A percentile compares a stretch with the other conserved stretches of the same genome.
Conservation (phyloP, 2,113 vertebrate genomes). For the Lanius ludovicianus region DNA sequence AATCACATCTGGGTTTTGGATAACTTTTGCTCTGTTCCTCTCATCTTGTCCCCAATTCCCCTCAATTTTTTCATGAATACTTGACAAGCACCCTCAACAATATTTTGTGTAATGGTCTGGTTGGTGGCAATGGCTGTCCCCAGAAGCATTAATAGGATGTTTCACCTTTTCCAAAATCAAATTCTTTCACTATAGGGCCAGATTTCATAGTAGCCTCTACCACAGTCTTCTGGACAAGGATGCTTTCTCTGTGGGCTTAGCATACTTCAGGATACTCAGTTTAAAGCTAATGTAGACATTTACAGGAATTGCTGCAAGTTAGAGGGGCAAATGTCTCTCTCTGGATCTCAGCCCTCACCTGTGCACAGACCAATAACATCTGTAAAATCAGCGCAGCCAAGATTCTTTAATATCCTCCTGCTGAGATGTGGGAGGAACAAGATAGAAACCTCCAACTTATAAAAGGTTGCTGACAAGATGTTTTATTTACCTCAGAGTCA, state of each 20-base stretch:
- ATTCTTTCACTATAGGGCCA: background rate
- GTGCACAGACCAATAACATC: background rate
- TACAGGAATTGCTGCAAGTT: background rate
- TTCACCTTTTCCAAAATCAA: background rate
- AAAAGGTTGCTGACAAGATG: background rate
- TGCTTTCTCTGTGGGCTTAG: background rate
- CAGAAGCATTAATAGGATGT: background rate
- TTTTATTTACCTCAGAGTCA: slow-evolving; percentile 87
- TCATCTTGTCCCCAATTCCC: background rate
- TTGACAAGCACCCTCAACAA: background rate
- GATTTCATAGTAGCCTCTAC: background rate
- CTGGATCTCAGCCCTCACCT: background rate
- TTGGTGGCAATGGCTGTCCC: background rate
- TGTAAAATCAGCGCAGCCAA: background rate
- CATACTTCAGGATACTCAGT: background rate
- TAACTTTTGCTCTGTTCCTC: background rate
- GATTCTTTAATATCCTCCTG: background rate
- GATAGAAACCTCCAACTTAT: background rate
- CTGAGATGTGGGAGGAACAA: background rate
- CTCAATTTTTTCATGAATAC: background rate
- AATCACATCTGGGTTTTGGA: background rate
- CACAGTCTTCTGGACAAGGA: background rate
- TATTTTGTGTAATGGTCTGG: background rate
- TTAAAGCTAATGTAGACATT: background rate
- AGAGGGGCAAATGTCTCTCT: background rate